A percentile compares a stretch with the other conserved stretches of the same genome.
Evolutionary conservation across 2,113 vertebrate species (phyloP).

Genomic region (Oceanodroma tethys): DNA sequence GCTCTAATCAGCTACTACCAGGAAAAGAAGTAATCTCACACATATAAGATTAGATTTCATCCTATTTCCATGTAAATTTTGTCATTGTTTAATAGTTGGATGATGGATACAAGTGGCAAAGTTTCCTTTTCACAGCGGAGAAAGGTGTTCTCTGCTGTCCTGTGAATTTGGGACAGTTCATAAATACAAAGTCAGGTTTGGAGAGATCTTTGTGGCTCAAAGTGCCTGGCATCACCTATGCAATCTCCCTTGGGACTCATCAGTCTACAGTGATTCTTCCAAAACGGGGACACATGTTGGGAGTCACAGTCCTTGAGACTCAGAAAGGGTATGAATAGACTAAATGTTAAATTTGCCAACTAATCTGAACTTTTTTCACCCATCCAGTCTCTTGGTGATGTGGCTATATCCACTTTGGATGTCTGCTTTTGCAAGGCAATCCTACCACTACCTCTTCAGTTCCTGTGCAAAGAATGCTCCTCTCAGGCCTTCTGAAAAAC

Average conservation of each 20-base stretch:
- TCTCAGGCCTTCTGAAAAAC: not conserved
- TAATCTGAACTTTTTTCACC: not conserved
- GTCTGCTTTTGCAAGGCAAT: not conserved
- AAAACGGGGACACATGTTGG: not conserved
- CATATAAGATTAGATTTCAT: not conserved
- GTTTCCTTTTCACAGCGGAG: not conserved
- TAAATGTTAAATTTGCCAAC: not conserved
- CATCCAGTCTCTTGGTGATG: not conserved
- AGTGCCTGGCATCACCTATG: not conserved
- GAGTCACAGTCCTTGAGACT: not conserved
- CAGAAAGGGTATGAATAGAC: not conserved
- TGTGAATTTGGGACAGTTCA: not conserved
- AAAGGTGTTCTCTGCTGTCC: not conserved
- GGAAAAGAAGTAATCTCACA: not conserved
- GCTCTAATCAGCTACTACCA: not conserved
- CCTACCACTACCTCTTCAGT: not conserved
- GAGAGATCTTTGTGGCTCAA: not conserved
- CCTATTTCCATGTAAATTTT: not conserved
- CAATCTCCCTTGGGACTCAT: not conserved
- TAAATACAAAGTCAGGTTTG: not conserved
- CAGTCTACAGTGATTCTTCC: not conserved
- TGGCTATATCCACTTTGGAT: not conserved
- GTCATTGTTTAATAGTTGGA: not conserved
- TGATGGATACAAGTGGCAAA: not conserved
- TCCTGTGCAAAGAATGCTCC: not conserved